phyloP scores from a whole-genome alignment of 2,888 invertebrate genomes.

The Colostygia pectinataria region DNA sequence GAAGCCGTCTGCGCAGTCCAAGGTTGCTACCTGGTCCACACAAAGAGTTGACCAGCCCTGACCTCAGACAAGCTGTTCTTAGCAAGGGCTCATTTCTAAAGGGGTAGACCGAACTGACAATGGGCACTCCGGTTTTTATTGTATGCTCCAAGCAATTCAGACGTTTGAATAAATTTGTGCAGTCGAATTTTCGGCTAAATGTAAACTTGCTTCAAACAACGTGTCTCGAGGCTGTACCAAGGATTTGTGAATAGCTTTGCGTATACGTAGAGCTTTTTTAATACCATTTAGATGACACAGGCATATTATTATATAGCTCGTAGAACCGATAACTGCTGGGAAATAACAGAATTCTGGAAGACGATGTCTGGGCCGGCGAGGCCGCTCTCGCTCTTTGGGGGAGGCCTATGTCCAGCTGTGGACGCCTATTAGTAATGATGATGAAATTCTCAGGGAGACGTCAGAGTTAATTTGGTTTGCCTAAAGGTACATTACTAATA shows the following conservation, averaged over 20 bases:
- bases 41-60: constrained; percentile 20
- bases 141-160: constrained; percentile 1
- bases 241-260: not conserved
- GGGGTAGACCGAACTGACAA: constrained; percentile 5
- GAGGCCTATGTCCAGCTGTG: too few species aligned
- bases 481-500: too few species aligned
- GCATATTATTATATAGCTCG: too few species aligned
- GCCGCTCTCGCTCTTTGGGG: too few species aligned
- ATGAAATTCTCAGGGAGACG: too few species aligned
- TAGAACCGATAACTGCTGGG: too few species aligned
- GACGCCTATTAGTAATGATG: too few species aligned
- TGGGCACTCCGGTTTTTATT: not conserved
- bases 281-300: too few species aligned
- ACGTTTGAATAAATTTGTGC: constrained; percentile 1
- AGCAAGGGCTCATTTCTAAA: constrained; percentile 11
- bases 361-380: too few species aligned
- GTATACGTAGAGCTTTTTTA: too few species aligned
- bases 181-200: not conserved
- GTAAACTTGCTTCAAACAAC: constrained; percentile 6
- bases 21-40: constrained; percentile 7
- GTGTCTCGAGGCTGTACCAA: not conserved
- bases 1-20: not conserved
- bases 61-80: constrained; percentile 15
- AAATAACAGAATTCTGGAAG: too few species aligned
- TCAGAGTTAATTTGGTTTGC: too few species aligned